Conservation (phyloP, 2,888 invertebrate genomes). For the Orchestes rusci region DNA sequence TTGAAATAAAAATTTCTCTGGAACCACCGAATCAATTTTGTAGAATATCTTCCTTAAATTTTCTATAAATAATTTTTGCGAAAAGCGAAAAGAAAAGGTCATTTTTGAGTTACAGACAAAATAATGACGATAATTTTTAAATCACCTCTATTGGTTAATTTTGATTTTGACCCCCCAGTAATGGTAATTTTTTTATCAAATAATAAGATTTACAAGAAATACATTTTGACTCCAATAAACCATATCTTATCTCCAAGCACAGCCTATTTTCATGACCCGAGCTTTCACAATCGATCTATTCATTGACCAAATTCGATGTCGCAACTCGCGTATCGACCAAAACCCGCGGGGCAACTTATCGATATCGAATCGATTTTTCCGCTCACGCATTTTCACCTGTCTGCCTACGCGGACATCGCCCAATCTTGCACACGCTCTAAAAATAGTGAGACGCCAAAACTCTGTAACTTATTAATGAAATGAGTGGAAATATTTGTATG, state of each 20-base stretch:
- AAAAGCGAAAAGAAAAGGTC: no score
- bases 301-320: constrained; percentile 19
- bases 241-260: constrained; percentile 12
- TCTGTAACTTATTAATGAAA: constrained; percentile 24
- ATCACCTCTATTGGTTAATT: no score
- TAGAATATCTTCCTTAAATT: no score
- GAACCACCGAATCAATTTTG: no score
- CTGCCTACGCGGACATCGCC: constrained; percentile 3
- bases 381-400: background rate
- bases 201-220: no score
- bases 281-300: constrained; percentile 22
- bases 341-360: background rate
- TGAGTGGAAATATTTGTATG: constrained; percentile 22
- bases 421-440: constrained; percentile 11
- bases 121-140: no score
- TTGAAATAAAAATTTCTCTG: no score
- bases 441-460: constrained; percentile 23
- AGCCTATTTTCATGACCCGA: constrained; percentile 21
- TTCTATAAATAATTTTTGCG: no score
- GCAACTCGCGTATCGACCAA: background rate
- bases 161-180: no score
- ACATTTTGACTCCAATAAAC: background rate
- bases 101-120: no score
- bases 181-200: no score
- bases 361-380: no score